Evolutionary conservation across 1,140 invertebrate species (phyloP).

Genomic region (Procambarus virginalis): DNA sequence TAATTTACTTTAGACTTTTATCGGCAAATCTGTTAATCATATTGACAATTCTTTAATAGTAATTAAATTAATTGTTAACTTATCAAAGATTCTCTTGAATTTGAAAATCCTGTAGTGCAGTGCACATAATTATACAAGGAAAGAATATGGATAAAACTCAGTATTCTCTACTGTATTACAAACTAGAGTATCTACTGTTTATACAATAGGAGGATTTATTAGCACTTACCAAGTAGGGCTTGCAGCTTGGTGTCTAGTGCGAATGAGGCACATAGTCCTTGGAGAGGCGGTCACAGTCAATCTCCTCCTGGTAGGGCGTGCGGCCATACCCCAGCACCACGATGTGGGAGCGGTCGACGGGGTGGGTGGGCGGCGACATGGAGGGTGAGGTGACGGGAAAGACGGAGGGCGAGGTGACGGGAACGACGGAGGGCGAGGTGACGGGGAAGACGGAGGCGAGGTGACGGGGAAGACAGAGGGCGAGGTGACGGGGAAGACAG

Average conservation of each 20-base stretch:
- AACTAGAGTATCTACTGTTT: no score
- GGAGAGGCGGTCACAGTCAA: slow-evolving; percentile 86
- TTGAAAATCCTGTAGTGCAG: no score
- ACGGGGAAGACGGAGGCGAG: slow-evolving; percentile 16
- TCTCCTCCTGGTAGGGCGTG: slow-evolving; percentile 83
- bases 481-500: not conserved
- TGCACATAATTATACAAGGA: no score
- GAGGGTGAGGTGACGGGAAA: slow-evolving; percentile 43
- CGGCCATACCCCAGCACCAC: slow-evolving; percentile 69
- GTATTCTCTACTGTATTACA: no score
- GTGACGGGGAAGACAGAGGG: not conserved
- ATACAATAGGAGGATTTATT: not conserved
- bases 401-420: slow-evolving; percentile 64
- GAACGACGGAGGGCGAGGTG: slow-evolving; percentile 69
- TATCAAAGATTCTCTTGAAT: no score
- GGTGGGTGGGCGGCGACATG: slow-evolving; percentile 71
- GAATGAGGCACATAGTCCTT: slow-evolving; percentile 80
- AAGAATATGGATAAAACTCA: no score
- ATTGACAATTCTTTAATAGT: no score
- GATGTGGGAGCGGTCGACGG: slow-evolving; percentile 40
- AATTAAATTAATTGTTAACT: no score
- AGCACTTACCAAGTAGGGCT: slow-evolving; percentile 80
- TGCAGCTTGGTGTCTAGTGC: slow-evolving; percentile 80
- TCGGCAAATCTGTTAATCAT: no score
- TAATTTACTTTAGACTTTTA: no score